Evolutionary conservation across 2,113 vertebrate genomes (phyloP), one percentile per base, ranked within the genome.

Genomic region (Vimba vimba): DNA sequence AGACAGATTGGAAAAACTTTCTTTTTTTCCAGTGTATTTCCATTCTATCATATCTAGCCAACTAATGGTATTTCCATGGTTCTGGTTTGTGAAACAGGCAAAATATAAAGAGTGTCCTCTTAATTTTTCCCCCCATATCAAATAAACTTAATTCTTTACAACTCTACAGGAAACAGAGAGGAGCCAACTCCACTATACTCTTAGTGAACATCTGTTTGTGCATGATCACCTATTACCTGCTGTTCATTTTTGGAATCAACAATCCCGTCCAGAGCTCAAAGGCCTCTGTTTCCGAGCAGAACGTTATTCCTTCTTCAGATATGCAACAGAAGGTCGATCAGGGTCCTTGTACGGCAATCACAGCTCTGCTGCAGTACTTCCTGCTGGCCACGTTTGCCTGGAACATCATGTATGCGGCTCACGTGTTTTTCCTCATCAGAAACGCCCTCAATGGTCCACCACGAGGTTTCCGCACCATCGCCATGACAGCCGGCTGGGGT

Each of bases 191-290:
- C 6, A 95, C 82, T 0, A 89, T 93, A 73, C 90, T 94, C 0
- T 79, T 94, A 83, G 92, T 94, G 75, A 94, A 88, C 89, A 91
- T 96, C 83, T 96, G 91, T 39, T 10, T 79, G 62, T 93, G 93
- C 19, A 89, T 96, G 93, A 82, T 95, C 23, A 87, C 93, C 85
- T 96, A 95, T 88, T 96, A 94, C 88, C 92, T 94, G 13, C 89
- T 94, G 86, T 96, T 96, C 86, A 85, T 95, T 85, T 90, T 90
- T 82, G 95, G 94, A 62, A 94, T 92, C 43, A 90, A 93, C 79
- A 96, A 94, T 50, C 60, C 79, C 2, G 43, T 25, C 39, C 25
- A 13, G 43, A 6, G 0, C 64, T 6, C 19, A 1, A 12, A 7
- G 19, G n/a, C 4, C 9, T 1, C 2, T 0, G 0, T 0, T 0